These are phyloP conservation scores for Zaprionus obscuricornis DNA, from an alignment of 2,888 invertebrate species.

Conservation along the genomic window DNA sequence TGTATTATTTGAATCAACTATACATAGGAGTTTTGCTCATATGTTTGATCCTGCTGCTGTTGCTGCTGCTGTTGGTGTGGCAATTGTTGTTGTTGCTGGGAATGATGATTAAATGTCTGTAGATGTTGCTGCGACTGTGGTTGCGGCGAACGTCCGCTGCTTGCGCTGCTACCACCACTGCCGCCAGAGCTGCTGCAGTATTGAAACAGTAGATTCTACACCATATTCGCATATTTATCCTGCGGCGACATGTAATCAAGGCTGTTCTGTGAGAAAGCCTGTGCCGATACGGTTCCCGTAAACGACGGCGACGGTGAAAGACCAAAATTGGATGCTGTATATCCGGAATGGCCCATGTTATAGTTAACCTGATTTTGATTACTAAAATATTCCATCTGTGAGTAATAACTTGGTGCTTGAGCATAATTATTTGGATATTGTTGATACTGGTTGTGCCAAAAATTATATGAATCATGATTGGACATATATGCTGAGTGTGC, in stretches of 20 bases:
- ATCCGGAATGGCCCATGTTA: conserved; percentile 84
- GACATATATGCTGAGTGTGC: conserved; percentile 83
- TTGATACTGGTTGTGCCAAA: conserved; percentile 84
- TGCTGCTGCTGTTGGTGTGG: conserved; percentile 30
- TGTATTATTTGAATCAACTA: conserved; percentile 28
- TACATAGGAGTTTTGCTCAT: conserved; percentile 42
- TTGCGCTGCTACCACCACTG: conserved; percentile 54
- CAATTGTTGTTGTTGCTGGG: conserved; percentile 15
- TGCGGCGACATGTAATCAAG: conserved; percentile 84
- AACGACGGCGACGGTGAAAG: conserved; percentile 83
- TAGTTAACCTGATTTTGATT: conserved; percentile 84
- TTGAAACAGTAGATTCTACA: conserved; percentile 83
- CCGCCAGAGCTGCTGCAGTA: conserved; percentile 72
- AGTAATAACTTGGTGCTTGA: conserved; percentile 83
- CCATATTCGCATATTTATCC: conserved; percentile 84
- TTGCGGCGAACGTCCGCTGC: conserved; percentile 46
- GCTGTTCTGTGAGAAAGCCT: conserved; percentile 83
- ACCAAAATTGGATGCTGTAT: conserved; percentile 83
- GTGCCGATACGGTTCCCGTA: conserved; percentile 83
- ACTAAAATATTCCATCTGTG: conserved; percentile 84
- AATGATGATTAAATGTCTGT: conserved; percentile 4
- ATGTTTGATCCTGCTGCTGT: conserved; percentile 34
- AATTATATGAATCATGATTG: conserved; percentile 83
- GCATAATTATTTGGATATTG: conserved; percentile 83
- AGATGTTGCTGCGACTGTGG: conserved; percentile 30